Evolutionary conservation across 2,888 invertebrate species (phyloP).

Genomic region (Ischnura elegans): DNA sequence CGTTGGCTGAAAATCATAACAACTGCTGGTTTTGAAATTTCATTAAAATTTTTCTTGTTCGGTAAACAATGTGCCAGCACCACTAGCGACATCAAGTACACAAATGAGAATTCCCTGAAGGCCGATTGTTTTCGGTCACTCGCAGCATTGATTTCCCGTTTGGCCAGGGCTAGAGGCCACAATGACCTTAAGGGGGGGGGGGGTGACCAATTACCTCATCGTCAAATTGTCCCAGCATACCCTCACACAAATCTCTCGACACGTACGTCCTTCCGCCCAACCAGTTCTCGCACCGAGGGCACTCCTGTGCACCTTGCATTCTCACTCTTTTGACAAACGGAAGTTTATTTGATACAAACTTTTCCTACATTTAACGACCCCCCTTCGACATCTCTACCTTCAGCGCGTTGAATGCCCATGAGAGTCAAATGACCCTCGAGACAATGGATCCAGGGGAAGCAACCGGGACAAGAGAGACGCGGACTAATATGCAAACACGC

Average conservation of each 20-base stretch:
- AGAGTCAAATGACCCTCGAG: not conserved
- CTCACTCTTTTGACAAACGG: not conserved
- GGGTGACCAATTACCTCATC: not conserved
- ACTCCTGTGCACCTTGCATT: not conserved
- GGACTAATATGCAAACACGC: not conserved
- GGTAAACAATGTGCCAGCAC: not conserved
- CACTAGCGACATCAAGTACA: not conserved
- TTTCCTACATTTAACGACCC: not conserved
- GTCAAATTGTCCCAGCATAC: not conserved
- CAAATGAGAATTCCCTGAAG: not conserved
- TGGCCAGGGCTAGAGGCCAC: not conserved
- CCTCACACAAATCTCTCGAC: not conserved
- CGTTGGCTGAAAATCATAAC: too few species aligned
- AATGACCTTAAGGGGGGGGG: not conserved
- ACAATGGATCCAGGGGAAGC: not conserved
- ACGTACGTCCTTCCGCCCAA: not conserved
- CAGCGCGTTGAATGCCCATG: not conserved
- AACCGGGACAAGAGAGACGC: not conserved
- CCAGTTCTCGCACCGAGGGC: not conserved
- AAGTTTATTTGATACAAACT: slow-evolving; percentile 22
- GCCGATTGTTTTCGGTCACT: not conserved
- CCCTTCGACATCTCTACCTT: not conserved
- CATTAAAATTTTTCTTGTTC: not conserved
- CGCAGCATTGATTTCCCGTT: not conserved
- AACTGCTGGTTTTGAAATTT: too few species aligned